Evolutionary conservation across 2,113 vertebrate species (phyloP), one percentile per base, ranked within the genome.

Genomic region (Cryptotis parvus): DNA sequence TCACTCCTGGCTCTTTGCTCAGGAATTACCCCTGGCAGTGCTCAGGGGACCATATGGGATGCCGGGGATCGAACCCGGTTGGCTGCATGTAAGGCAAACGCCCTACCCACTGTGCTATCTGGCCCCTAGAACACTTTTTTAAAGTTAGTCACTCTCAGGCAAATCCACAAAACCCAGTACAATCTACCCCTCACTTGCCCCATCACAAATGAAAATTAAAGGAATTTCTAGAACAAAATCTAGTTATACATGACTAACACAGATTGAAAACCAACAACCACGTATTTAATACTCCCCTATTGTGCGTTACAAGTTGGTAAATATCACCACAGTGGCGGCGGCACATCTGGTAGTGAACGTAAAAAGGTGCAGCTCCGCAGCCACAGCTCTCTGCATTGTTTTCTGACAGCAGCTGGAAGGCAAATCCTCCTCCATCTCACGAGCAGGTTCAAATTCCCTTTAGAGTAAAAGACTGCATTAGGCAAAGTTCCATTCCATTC

Each of bases 311-410:
- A 70, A 97, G 52, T 2, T 41, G 96, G 93, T 97, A 97, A 72
- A 97, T 73, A 27, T 96, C 96, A 18, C n/a, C 69, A 70, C 97
- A 98, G 6, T 97, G 96, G 63, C 24, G 97, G 20, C 58, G 95
- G 70, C 97, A 98, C 95, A 97, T 79, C 43, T 96, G 81, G 0
- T 97, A 97, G 73, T 96, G 97, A 81, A 80, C 0, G 0, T 84
- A 84, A 98, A 72, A 58, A 98, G 72, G 65, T 98, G 95, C 90
- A 97, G 22, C 83, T 98, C 98, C 0, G 98, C 97, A 29, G 93
- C 94, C 31, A 90, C 3, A 0, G 97, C 97, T 95, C 97, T 97
- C 92, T 97, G 96, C 76, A 95, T 74, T 0, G 86, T 26, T 0
- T 84, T 79, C 10, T 94, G 70, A 85, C 94, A 97, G 95, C 43